phyloP scores from a whole-genome alignment of 2,113 vertebrate species.

The Pongo pygmaeus region DNA sequence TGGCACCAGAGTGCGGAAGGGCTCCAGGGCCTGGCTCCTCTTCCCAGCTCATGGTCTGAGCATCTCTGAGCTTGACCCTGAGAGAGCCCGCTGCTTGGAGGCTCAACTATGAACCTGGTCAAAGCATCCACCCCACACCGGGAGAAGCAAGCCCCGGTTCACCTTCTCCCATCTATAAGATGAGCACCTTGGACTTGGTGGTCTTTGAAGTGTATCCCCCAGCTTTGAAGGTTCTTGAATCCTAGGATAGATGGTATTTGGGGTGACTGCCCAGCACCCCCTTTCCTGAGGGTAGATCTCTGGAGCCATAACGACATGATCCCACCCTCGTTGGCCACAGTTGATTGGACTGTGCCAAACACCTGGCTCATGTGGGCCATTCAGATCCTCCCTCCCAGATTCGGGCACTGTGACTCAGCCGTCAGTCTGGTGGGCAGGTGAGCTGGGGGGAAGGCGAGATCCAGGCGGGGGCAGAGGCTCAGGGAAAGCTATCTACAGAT shows the following conservation, averaged over 20 bases:
- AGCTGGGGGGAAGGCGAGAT: not conserved
- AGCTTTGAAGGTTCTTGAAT: not conserved
- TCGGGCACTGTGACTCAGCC: not conserved
- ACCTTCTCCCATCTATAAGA: not conserved
- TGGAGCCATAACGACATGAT: not conserved
- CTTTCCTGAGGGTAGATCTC: not conserved
- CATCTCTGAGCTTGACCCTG: not conserved
- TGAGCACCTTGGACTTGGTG: not conserved
- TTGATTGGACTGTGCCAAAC: not conserved
- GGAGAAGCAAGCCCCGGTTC: not conserved
- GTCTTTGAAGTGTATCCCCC: not conserved
- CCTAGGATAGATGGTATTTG: not conserved
- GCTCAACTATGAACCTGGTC: not conserved
- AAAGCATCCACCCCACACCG: accelerated
- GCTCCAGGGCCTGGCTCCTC: not conserved
- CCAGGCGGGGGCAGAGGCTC: too few relatives aligned
- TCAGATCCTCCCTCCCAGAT: not conserved
- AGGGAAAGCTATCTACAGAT: not conserved
- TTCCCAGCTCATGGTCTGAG: not conserved
- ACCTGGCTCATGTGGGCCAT: not conserved
- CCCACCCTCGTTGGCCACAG: not conserved
- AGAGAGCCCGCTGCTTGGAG: not conserved
- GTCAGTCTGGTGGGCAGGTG: not conserved
- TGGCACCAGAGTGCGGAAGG: too few relatives aligned
- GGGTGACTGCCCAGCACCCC: not conserved